Evolutionary conservation across 2,797 vertebrate species (phyloP).

Genomic region (Otolemur crassicaudatus): DNA sequence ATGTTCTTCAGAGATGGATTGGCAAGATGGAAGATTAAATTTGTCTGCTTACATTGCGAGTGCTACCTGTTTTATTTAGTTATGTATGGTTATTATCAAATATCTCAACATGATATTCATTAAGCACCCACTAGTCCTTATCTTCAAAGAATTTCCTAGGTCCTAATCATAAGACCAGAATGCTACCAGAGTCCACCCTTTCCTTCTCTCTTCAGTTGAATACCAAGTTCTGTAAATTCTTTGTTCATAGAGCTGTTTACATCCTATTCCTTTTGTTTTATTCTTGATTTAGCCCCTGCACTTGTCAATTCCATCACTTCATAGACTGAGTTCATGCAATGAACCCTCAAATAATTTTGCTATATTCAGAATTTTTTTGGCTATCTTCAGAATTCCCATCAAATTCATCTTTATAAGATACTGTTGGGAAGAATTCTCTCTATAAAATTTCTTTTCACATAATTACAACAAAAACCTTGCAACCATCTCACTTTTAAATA

Average conservation of each 20-base stretch:
- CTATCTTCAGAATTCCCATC: not conserved
- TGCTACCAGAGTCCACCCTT: not conserved
- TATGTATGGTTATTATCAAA: not conserved
- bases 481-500: not conserved
- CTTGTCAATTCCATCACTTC: not conserved
- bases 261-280: slow-evolving; percentile 10
- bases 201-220: not conserved
- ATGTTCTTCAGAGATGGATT: not conserved
- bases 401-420: slow-evolving; percentile 1
- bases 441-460: not conserved
- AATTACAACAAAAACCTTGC: not conserved
- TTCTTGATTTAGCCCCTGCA: not conserved
- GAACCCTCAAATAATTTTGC: not conserved
- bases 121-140: not conserved
- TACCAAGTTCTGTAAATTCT: not conserved
- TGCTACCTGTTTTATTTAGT: not conserved
- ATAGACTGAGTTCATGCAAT: not conserved
- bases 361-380: not conserved
- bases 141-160: not conserved
- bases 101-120: not conserved
- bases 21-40: not conserved
- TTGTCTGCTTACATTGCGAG: slow-evolving; percentile 18
- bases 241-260: not conserved
- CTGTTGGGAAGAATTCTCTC: not conserved
- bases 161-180: slow-evolving; percentile 4